Conservation (phyloP, 2,888 invertebrate genomes). For the Chaetogeoica ovagalla region DNA sequence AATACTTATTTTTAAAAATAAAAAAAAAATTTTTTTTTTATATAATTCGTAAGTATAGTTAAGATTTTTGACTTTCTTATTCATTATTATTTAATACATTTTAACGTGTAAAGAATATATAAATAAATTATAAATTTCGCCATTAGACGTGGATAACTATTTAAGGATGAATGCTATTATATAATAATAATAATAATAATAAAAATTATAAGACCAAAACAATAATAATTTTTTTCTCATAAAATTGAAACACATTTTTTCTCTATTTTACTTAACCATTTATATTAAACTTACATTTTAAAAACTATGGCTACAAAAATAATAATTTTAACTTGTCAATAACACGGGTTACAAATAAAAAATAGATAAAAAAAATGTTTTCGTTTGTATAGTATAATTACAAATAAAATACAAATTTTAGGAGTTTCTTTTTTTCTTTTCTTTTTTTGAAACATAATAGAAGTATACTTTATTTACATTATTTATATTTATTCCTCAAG, state of each 20-base stretch:
- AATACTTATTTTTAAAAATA: background rate
- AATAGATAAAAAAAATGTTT: background rate
- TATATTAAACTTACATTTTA: constrained; percentile 4
- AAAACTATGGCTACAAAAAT: constrained; percentile 40
- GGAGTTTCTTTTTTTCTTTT: too few species aligned
- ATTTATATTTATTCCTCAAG: background rate
- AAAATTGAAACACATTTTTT: constrained; percentile 6
- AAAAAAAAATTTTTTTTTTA: background rate
- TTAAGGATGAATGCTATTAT: background rate
- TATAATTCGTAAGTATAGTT: background rate
- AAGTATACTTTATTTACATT: constrained; percentile 25
- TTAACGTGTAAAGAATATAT: background rate
- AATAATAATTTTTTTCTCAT: constrained; percentile 1
- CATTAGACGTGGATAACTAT: background rate
- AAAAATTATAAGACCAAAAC: background rate
- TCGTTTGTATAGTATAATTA: background rate
- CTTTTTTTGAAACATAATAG: background rate
- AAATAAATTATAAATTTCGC: constrained; percentile 5
- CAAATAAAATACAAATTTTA: constrained; percentile 21
- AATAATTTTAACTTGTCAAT: constrained; percentile 14
- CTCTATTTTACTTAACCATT: constrained; percentile 7
- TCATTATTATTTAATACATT: background rate
- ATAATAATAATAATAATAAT: background rate
- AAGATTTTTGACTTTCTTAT: background rate
- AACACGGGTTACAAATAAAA: background rate